These are phyloP conservation scores for Cerceris rybyensis DNA, from an alignment of 2,888 invertebrate genomes.

Conservation along the genomic window DNA sequence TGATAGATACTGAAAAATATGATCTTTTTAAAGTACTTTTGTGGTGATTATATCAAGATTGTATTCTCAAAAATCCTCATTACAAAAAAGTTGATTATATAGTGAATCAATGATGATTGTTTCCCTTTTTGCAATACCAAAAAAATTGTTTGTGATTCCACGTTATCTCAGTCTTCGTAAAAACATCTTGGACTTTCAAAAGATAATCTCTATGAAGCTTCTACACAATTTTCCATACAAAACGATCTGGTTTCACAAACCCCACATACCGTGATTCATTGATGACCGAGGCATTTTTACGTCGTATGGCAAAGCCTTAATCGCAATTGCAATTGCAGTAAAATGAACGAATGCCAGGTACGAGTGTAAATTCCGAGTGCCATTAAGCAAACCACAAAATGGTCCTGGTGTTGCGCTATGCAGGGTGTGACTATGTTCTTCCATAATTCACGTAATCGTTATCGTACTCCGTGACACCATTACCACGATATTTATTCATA, in stretches of 20 bases:
- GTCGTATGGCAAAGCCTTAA: slow-evolving; percentile 10
- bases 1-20: too few species aligned
- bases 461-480: slow-evolving; percentile 50
- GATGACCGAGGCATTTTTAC: background rate
- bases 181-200: background rate
- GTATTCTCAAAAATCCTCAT: too few species aligned
- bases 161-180: too few species aligned
- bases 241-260: background rate
- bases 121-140: too few species aligned
- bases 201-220: background rate
- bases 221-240: background rate
- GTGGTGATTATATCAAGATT: too few species aligned
- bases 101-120: too few species aligned
- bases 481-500: slow-evolving; percentile 52
- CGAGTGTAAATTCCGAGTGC: slow-evolving; percentile 39
- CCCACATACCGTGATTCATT: slow-evolving; percentile 1
- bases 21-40: too few species aligned
- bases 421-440: slow-evolving; percentile 38
- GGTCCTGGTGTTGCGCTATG: slow-evolving; percentile 24
- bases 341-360: slow-evolving; percentile 34
- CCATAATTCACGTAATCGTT: slow-evolving; percentile 41
- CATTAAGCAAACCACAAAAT: slow-evolving; percentile 52
- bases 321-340: slow-evolving; percentile 10
- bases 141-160: too few species aligned
- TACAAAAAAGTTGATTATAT: too few species aligned